Base-by-base conservation (phyloP, 1,140 invertebrate species). In the Cephus cinctus region DNA sequence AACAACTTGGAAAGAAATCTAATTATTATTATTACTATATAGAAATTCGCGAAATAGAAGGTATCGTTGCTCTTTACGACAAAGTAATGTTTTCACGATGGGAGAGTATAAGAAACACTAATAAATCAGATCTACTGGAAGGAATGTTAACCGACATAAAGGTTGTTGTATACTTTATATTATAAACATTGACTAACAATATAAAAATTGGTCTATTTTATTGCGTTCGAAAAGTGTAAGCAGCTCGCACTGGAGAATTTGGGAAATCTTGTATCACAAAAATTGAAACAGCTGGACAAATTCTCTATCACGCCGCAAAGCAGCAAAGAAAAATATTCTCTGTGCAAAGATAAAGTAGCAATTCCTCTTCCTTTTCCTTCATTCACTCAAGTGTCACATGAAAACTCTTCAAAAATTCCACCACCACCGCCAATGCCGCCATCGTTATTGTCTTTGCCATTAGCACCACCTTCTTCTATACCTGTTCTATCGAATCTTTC, bases 21-120 rank as follows among this genome's bases (percentile, higher is more conserved):
- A 12, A 9, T 11, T n/a, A 20, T 43, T 5, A 38, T 31, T 54
- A 46, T 21, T 48, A 43, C 11, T 16, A 15, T 50, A 5, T 34
- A 76, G 71, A 71, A 59, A 56, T 63, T 9, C 43, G 48, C 36
- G 64, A 67, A 55, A 63, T 73, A 56, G 73, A 76, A 45, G 52
- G 54, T 1, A 45, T 67, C 11, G 43, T 72, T 5, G 52, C 59
- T 8, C 41, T 51, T 3, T 59, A 69, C 19, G 73, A 74, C 31
- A 69, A 65, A 41, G 45, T 56, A 5, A 51, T 73, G 43, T 63
- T 61, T 22, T 50, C 40, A 27, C 47, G 53, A 30, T 73, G 71
- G 71, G 57, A 68, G 43, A 54, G 27, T 6, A 41, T 56, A 0
- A 67, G 67, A 44, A 51, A 50, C 19, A 60, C 56, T 2, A 53